Evolutionary conservation across 2,888 invertebrate genomes (phyloP), one percentile per base, ranked within the genome.

Genomic region (Acronicta psi): DNA sequence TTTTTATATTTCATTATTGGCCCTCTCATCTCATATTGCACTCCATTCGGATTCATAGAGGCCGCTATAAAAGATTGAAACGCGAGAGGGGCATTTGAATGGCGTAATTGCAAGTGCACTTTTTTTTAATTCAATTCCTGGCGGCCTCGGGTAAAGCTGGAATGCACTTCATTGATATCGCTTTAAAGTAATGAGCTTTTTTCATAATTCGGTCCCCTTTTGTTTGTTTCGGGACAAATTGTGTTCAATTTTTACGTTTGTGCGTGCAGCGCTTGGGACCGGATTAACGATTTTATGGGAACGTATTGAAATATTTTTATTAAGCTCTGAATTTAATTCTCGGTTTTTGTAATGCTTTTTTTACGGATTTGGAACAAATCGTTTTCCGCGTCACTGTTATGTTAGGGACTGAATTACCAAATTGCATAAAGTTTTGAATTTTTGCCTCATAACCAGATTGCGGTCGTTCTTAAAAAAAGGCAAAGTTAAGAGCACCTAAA

Each of bases 1-100:
- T 92, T 93, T 92, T 93, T 92, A 92, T 92, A 91, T 93, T 93
- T 91, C 90, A 93, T 93, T 93, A 92, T 93, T 93, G 91, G 93
- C 91, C 87, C 92, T 91, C 93, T 92, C 91, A 90, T 90, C 93
- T 92, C 92, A 86, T 90, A 92, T 92, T 92, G 92, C 92, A 91
- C 91, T 91, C 84, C 84, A 86, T 87, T 85, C 84, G 86, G 86
- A 89, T 84, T 90, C 91, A 92, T 89, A 91, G 89, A 89, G 89
- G 87, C 91, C 88, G 89, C 88, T 84, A 93, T 92, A 93, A 93
- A 93, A 88, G 92, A 90, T 92, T 94, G 93, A 93, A 93, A 93
- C 91, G 91, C 86, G 91, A 91, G 92, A 91, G 93, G 92, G 91
- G 88, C 80, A 89, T 89, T 91, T 93, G 90, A 92, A 94, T 92